A percentile compares a stretch with the other conserved stretches of the same genome.
phyloP scores from a whole-genome alignment of 2,888 invertebrate genomes.

The Conchocele bisecta region DNA sequence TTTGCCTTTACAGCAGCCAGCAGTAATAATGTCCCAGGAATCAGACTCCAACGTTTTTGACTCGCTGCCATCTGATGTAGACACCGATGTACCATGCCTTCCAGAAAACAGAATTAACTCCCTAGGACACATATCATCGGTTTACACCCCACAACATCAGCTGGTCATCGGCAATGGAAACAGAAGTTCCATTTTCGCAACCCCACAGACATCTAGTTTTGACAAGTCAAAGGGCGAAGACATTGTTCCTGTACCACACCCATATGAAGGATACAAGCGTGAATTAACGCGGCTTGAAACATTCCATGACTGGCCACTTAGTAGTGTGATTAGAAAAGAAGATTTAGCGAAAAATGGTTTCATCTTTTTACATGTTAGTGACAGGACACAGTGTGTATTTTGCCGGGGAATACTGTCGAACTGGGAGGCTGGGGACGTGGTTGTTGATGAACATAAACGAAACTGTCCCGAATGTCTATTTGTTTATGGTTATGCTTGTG shows the following conservation, averaged over 20 bases:
- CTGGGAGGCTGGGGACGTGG: slow-evolving; percentile 63
- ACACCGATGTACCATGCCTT: too few relatives aligned
- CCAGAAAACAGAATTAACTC: too few relatives aligned
- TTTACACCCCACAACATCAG: slow-evolving; percentile 4
- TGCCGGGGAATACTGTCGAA: slow-evolving; percentile 60
- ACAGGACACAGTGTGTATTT: slow-evolving; percentile 63
- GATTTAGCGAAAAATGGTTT: slow-evolving; percentile 62
- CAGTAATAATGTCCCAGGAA: too few relatives aligned
- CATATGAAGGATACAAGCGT: slow-evolving; percentile 36
- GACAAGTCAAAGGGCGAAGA: slow-evolving; percentile 11
- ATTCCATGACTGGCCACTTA: slow-evolving; percentile 57
- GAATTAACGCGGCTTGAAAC: slow-evolving; percentile 52
- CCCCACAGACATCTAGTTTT: not conserved
- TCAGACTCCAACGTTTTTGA: too few relatives aligned
- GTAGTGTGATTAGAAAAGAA: slow-evolving; percentile 39
- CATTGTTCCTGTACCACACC: slow-evolving; percentile 37
- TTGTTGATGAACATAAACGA: slow-evolving; percentile 58
- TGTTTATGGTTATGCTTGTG: slow-evolving; percentile 53
- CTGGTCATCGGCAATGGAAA: not conserved
- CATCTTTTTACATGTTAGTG: slow-evolving; percentile 55
- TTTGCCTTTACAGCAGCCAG: too few relatives aligned
- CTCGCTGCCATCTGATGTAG: too few relatives aligned
- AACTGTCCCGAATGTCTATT: slow-evolving; percentile 65
- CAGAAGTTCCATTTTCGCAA: too few relatives aligned
- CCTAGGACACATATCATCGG: too few relatives aligned